Base-by-base conservation (phyloP, 1,140 invertebrate species). In the Colletes latitarsis region DNA sequence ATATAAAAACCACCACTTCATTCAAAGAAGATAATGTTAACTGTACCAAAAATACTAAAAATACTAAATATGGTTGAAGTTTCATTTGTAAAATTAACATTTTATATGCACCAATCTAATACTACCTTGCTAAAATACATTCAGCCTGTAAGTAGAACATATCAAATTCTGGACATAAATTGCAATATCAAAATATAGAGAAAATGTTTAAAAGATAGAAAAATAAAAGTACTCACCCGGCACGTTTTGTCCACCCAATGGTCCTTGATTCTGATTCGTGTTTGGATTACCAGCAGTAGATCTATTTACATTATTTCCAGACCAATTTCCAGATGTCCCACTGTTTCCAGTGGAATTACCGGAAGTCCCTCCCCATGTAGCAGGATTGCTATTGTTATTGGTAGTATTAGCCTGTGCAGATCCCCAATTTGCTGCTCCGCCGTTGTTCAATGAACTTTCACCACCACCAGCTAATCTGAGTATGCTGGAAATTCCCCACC, bases 361-460 rank as follows among this genome's bases (percentile, higher is more conserved):
- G 68, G 95, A 94, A 84, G 93, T 94, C 82, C 95, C 94, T 58
- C 92, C 91, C 93, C 93, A 92, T 63, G 92, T 91, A 17, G 92
- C 91, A 41, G 91, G 91, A 49, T 91, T 92, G 30, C 86, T 93
- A 85, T 96, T 96, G 89, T 95, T 96, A 89, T 94, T 94, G 74
- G 94, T 91, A 85, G 94, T 94, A 88, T 95, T 95, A 75, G 95
- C 94, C 83, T 96, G 95, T 58, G 95, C 95, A 66, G 96, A 95
- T 62, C 96, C 96, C 96, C 96, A 97, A 78, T 96, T 96, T n/a
- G 95, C 93, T 57, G 95, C 95, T 72, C 90, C 91, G 71, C 95
- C 95, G 85, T 95, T 96, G 90, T 96, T 97, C 66, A 97, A 94
- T 39, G 96, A 96, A 91, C 95, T 97, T 90, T 97, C 96, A 55